These are phyloP conservation scores for Papilio aristodemus DNA, from an alignment of 1,140 invertebrate genomes.

Conservation along the genomic window DNA sequence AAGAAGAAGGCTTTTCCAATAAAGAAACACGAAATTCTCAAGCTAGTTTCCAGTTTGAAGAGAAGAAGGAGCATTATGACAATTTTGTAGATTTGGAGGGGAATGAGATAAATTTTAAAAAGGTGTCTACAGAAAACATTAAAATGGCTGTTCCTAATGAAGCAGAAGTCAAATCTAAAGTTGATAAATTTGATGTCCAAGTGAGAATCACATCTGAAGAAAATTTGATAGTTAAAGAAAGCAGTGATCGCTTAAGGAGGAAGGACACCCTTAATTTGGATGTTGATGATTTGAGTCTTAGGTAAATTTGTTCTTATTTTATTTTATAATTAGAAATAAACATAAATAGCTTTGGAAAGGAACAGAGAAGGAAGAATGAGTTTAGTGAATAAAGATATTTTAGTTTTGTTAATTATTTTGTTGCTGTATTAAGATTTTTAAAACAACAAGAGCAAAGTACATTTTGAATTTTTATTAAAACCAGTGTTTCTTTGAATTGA, in stretches of 20 bases:
- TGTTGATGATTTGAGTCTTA: conserved; percentile 81
- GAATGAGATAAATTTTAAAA: conserved; percentile 55
- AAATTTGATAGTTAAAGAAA: conserved; percentile 67
- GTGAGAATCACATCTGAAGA: conserved; percentile 75
- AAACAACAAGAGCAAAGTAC: no score
- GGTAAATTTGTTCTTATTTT: conserved; percentile 53
- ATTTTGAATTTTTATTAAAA: no score
- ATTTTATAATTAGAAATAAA: no score
- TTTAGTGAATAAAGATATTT: no score
- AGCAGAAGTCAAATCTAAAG: conserved; percentile 62
- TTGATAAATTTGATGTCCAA: conserved; percentile 77
- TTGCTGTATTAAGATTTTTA: no score
- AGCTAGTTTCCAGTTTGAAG: conserved; percentile 50
- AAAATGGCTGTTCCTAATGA: conserved; percentile 75
- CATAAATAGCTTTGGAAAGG: no score
- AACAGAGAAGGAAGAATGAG: no score
- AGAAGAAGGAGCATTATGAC: conserved; percentile 59
- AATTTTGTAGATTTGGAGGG: conserved; percentile 49
- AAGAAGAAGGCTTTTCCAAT: conserved; percentile 38
- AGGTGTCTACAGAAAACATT: conserved; percentile 63
- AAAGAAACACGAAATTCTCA: conserved; percentile 40
- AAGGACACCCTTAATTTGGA: conserved; percentile 82
- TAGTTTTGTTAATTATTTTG: no score
- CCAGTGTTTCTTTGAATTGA: no score
- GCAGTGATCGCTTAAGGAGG: conserved; percentile 52